Evolutionary conservation across 2,797 vertebrate genomes (phyloP), one percentile per base, ranked within the genome.

Genomic region (Phataginus tetradactyla): DNA sequence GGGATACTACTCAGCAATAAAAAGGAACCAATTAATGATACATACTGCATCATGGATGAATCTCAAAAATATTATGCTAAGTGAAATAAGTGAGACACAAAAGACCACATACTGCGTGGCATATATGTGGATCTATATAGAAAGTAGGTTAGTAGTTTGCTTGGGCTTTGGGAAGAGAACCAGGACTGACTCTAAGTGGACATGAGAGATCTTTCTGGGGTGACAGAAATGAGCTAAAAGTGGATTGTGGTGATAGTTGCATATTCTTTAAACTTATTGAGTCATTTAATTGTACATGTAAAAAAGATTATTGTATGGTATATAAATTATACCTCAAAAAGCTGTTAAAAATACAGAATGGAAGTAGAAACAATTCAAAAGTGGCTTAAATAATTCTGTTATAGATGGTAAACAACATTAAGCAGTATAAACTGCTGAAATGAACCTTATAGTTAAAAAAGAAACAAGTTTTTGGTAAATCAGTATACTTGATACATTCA

Each of bases 311-410:
- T 83, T 92, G 55, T 74, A 85, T 68, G 49, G 15, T 29, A 77
- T 87, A 5, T 61, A 88, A 95, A 94, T 85, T 86, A 83, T 71
- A 85, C 42, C n/a, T 94, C 34, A 95, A 90, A 83, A 66, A 84
- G n/a, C 5, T 86, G 51, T 86, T 63, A 75, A 86, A 66, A 90
- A 78, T 55, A 92, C 29, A 72, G 45, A 53, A 79, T 84, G 32
- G 15, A 49, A 57, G 86, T 37, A 5, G 27, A 69, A 95, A 95
- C 71, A 86, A 79, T 18, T 74, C 39, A 81, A 78, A 94, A 85
- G 18, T 91, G 18, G 32, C 29, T 91, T 87, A 95, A 55, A 83
- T 51, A 96, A 96, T 95, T 61, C 90, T 93, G 29, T 91, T 87
- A 85, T 12, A 94, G 11, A 78, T 78, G n/a, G 49, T 61, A 87